These are phyloP conservation scores for Silurus lanzhouensis DNA, from an alignment of 2,797 vertebrate species.

Conservation along the genomic window DNA sequence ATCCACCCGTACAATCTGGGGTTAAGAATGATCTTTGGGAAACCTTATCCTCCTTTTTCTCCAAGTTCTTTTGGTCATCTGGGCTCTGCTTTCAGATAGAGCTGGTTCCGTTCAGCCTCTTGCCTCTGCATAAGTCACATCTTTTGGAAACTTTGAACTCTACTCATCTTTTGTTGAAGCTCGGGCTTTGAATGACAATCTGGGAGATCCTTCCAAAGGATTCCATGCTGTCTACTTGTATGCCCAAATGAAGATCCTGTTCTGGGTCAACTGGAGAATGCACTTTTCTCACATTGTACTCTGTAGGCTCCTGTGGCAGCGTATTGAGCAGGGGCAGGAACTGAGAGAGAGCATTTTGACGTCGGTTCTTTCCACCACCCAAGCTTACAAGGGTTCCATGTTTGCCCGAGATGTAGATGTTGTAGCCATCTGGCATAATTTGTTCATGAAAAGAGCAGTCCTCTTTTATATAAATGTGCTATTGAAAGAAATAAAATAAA, in stretches of 20 bases:
- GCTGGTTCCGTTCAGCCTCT: conserved; percentile 32
- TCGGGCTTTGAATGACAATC: conserved; percentile 83
- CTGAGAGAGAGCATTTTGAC: conserved; percentile 78
- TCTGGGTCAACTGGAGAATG: conserved; percentile 52
- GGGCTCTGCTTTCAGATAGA: conserved; percentile 14
- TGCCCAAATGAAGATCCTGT: conserved; percentile 33
- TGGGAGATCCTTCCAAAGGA: conserved; percentile 82
- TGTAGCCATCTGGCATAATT: conserved; percentile 86
- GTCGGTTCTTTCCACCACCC: conserved; percentile 78
- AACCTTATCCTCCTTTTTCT: conserved; percentile 32
- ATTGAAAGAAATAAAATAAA: conserved; percentile 15
- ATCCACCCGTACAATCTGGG: conserved; percentile 2
- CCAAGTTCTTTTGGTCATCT: conserved; percentile 16
- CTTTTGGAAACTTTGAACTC: conserved; percentile 25
- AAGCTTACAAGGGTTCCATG: conserved; percentile 80
- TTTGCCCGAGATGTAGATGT: conserved; percentile 80
- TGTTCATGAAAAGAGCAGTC: conserved; percentile 90
- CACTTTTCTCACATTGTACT: conserved; percentile 44
- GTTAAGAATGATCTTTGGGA: conserved; percentile 26
- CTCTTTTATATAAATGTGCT: conserved; percentile 79
- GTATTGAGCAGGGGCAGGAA: conserved; percentile 87
- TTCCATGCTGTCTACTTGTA: conserved; percentile 78
- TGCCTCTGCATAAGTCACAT: conserved; percentile 29
- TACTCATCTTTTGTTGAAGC: conserved; percentile 83
- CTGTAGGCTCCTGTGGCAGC: conserved; percentile 59